Base-by-base conservation (phyloP, 2,888 invertebrate genomes). In the Heliconius cydno region DNA sequence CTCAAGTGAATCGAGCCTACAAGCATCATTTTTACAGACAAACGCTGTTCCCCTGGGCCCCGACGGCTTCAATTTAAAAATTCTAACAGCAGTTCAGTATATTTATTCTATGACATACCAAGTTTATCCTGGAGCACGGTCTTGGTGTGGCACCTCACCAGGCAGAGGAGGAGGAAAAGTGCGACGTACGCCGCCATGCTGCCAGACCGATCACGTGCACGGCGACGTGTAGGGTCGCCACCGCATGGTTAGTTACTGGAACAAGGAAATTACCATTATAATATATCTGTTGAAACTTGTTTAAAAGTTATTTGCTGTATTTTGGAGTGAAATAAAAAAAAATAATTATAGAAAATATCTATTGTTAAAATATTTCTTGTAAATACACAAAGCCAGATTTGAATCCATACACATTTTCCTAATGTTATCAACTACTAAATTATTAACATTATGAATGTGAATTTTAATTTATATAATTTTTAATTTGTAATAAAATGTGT, bases 141-240 rank as follows among this genome's bases (percentile, higher is more conserved):
- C 89, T 94, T 94, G 86, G 94, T 94, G 92, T 94, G 91, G 85
- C 94, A 92, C 86, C 89, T 92, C 85, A 94, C 93, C 82, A 94
- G 92, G 86, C 92, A 92, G 79, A 94, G 90, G 81, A 93, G 85
- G 81, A 94, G 90, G 83, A 93, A 89, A 63, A 93, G 88, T 76
- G 92, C 92, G 81, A 92, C 91, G 86, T 87, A 90, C 78, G 89
- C 88, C 89, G 92, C 89, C 94, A 94, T 94, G 84, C 85, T 87
- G 82, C 68, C 52, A 76, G 77, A 74, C 80, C 41, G 79, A 84
- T 85, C 85, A 85, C 83, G 87, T 86, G 86, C 84, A 83, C 84
- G 74, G 81, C 63, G 76, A 71, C 77, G 83, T 84, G 81, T 78
- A 78, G 78, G 72, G 82, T 77, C 83, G 84, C 84, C 84, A 85